A percentile compares a stretch with the other conserved stretches of the same genome.
phyloP scores from a whole-genome alignment of 2,888 invertebrate genomes.

The Anthrax anthrax region DNA sequence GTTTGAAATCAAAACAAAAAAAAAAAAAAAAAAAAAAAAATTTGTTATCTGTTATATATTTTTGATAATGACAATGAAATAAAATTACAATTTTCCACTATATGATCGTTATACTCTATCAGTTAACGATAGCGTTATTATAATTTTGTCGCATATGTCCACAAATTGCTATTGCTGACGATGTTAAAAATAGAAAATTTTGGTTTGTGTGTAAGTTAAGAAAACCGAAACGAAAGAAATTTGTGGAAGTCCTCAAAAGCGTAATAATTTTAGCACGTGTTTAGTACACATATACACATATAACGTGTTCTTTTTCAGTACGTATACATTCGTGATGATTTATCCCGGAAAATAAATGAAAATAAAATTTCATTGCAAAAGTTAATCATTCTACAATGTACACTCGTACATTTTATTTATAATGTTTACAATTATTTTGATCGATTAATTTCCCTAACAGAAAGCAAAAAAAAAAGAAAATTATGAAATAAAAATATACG shows the following conservation, averaged over 20 bases:
- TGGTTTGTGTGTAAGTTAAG: no score
- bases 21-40: no score
- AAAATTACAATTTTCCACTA: slow-evolving; percentile 6
- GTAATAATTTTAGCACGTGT: slow-evolving; percentile 10
- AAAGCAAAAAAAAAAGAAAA: neutral
- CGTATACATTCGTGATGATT: neutral
- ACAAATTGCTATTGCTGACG: slow-evolving; percentile 6
- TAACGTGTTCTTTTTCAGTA: no score
- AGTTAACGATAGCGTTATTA: no score
- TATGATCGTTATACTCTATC: no score
- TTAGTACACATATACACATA: no score
- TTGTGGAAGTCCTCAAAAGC: slow-evolving; percentile 8
- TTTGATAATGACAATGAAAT: neutral
- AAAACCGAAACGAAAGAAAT: slow-evolving; percentile 8
- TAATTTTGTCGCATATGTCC: slow-evolving; percentile 6
- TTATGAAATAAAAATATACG: no score
- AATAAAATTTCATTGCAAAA: neutral
- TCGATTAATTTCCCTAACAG: slow-evolving; percentile 9
- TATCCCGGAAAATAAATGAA: neutral
- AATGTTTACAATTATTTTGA: slow-evolving; percentile 13
- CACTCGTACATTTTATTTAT: no score
- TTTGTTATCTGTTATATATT: no score
- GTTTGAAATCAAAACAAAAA: no score
- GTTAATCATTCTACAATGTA: slow-evolving; percentile 11
- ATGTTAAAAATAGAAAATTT: no score